A percentile compares a stretch with the other conserved stretches of the same genome.
Evolutionary conservation across 2,113 vertebrate species (phyloP).

Genomic region (Chloropsis hardwickii): DNA sequence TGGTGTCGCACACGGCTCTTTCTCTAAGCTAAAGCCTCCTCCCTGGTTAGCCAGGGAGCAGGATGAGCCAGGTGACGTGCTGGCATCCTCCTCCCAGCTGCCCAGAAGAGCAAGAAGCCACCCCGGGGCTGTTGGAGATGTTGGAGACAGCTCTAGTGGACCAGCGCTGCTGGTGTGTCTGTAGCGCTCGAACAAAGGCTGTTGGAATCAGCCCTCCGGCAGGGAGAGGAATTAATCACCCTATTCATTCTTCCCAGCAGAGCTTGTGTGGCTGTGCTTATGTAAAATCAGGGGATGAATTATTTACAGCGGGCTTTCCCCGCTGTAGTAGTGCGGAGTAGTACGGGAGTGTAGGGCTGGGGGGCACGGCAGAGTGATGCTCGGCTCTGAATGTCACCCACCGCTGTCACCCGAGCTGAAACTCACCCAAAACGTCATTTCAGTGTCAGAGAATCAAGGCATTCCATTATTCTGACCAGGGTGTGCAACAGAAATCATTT

Average conservation of each 20-base stretch:
- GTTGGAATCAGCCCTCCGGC: slow-evolving; percentile 3
- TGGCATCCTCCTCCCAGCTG: not conserved
- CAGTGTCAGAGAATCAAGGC: not conserved
- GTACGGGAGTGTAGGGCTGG: not conserved
- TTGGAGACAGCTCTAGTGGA: not conserved
- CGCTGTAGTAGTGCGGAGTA: not conserved
- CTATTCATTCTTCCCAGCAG: slow-evolving; percentile 13
- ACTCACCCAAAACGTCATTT: not conserved
- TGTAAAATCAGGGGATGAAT: slow-evolving; percentile 22
- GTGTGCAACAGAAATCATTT: not conserved
- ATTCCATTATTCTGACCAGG: not conserved
- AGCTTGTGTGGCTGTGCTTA: not conserved
- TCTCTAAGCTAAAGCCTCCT: not conserved
- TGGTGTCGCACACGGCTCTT: not conserved
- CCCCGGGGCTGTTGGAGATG: not conserved
- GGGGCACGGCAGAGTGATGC: not conserved
- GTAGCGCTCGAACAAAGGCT: not conserved
- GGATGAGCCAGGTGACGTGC: not conserved
- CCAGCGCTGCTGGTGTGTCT: not conserved
- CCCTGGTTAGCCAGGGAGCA: not conserved
- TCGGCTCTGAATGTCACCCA: not conserved
- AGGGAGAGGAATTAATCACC: slow-evolving; percentile 20
- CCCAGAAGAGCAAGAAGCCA: not conserved
- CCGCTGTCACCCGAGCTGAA: not conserved
- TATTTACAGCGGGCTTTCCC: slow-evolving; percentile 47